These are phyloP conservation scores for Leptopterna dolabrata DNA, from an alignment of 2,888 invertebrate species.

Conservation along the genomic window DNA sequence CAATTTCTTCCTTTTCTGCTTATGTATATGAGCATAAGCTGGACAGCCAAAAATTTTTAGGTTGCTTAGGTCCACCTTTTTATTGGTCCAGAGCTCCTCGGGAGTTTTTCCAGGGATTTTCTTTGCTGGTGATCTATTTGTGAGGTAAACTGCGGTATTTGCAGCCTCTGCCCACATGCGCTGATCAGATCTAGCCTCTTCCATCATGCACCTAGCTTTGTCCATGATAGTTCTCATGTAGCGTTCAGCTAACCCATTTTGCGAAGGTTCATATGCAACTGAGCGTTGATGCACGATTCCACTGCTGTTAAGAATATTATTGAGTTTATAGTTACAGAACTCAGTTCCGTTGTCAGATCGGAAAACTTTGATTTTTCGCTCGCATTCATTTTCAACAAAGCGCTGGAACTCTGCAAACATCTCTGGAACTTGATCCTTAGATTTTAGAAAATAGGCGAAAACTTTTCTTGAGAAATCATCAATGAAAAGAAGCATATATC, in stretches of 20 bases:
- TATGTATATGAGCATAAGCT: conserved; percentile 13
- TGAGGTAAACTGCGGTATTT: conserved; percentile 63
- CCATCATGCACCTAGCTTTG: conserved; percentile 63
- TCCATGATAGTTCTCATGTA: conserved; percentile 56
- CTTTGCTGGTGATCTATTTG: conserved; percentile 62
- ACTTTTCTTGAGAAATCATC: conserved; percentile 59
- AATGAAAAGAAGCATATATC: conserved; percentile 58
- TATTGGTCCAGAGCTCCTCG: conserved; percentile 27
- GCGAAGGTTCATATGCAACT: conserved; percentile 26
- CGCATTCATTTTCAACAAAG: conserved; percentile 30
- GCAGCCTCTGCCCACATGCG: conserved; percentile 60
- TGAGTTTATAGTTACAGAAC: conserved; percentile 31
- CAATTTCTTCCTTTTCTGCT: conserved; percentile 19
- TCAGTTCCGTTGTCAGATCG: conserved; percentile 51
- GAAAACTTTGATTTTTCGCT: neutral
- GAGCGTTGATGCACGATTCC: conserved; percentile 40
- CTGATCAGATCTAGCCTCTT: conserved; percentile 61
- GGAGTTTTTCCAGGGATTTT: conserved; percentile 36
- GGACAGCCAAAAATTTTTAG: conserved; percentile 53
- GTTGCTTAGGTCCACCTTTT: conserved; percentile 40
- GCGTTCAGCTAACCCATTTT: conserved; percentile 39
- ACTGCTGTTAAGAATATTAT: neutral
- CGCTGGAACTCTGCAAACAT: conserved; percentile 63
- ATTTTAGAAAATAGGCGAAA: conserved; percentile 64
- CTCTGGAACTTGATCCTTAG: conserved; percentile 64